Evolutionary conservation across 2,797 vertebrate genomes (phyloP).

Genomic region (Crocidura indochinensis): DNA sequence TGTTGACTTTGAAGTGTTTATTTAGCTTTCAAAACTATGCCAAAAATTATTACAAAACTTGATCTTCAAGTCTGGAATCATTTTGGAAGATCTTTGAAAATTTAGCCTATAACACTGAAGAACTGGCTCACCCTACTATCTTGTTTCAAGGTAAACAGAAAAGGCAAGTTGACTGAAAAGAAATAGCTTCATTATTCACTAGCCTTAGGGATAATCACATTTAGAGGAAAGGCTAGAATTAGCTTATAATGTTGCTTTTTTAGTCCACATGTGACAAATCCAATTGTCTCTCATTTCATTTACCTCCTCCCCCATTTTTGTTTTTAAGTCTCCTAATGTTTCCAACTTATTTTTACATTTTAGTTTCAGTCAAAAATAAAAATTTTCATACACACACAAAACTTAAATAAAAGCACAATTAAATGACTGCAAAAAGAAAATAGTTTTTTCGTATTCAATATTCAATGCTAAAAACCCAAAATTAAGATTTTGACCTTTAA

Average conservation of each 20-base stretch:
- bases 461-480: not conserved
- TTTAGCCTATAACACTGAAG: constrained; percentile 90
- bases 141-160: constrained; percentile 91
- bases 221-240: constrained; percentile 86
- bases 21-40: constrained; percentile 87
- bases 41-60: constrained; percentile 88
- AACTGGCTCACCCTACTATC: constrained; percentile 88
- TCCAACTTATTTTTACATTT: constrained; percentile 47
- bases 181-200: constrained; percentile 88
- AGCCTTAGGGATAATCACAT: constrained; percentile 87
- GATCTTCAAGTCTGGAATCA: constrained; percentile 90
- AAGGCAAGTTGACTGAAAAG: constrained; percentile 89
- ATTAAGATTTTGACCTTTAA: constrained; percentile 14
- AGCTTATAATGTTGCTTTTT: constrained; percentile 86
- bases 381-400: not conserved
- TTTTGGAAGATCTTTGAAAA: constrained; percentile 91
- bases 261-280: constrained; percentile 74
- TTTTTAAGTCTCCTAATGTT: constrained; percentile 64
- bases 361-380: constrained; percentile 44
- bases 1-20: constrained; percentile 86
- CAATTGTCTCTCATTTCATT: constrained; percentile 77
- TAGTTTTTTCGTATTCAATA: not conserved
- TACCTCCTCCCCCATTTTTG: constrained; percentile 58
- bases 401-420: too few relatives aligned
- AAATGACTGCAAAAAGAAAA: too few relatives aligned